phyloP scores from a whole-genome alignment of 2,797 vertebrate genomes.

The Myotis pilosus region DNA sequence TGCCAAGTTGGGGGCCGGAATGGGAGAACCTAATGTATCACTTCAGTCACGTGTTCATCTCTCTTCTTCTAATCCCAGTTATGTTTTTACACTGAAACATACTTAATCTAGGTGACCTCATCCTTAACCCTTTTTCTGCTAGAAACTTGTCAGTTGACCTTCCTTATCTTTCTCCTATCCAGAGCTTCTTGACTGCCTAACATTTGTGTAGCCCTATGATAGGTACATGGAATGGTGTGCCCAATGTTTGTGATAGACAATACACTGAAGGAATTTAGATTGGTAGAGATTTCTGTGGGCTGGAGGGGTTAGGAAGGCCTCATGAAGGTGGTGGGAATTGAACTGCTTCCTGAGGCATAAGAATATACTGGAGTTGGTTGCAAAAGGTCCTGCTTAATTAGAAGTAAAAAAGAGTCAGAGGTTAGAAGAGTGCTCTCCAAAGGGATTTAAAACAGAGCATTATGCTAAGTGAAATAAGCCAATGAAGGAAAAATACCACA shows the following conservation, averaged over 20 bases:
- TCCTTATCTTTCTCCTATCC: not conserved
- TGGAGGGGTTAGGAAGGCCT: not conserved
- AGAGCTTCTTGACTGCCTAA: not conserved
- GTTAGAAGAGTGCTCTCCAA: not conserved
- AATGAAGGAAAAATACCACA: no score
- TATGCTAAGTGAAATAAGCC: no score
- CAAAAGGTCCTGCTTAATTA: not conserved
- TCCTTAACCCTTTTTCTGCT: not conserved
- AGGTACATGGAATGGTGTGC: not conserved
- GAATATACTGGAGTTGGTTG: not conserved
- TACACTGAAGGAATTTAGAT: not conserved
- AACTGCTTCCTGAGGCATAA: not conserved
- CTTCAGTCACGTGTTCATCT: not conserved
- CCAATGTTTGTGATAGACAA: not conserved
- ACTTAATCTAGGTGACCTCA: not conserved
- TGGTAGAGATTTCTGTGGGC: not conserved
- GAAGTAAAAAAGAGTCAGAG: not conserved
- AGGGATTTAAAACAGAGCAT: not conserved
- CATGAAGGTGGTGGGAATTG: not conserved
- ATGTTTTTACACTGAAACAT: not conserved
- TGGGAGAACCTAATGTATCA: not conserved
- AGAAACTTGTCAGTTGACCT: not conserved
- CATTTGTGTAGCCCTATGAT: not conserved
- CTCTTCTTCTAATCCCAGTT: not conserved
- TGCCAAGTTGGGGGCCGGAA: not conserved